phyloP scores from a whole-genome alignment of 92 coral and sea anemone species.

The Hydrozoanthus gracilis region DNA sequence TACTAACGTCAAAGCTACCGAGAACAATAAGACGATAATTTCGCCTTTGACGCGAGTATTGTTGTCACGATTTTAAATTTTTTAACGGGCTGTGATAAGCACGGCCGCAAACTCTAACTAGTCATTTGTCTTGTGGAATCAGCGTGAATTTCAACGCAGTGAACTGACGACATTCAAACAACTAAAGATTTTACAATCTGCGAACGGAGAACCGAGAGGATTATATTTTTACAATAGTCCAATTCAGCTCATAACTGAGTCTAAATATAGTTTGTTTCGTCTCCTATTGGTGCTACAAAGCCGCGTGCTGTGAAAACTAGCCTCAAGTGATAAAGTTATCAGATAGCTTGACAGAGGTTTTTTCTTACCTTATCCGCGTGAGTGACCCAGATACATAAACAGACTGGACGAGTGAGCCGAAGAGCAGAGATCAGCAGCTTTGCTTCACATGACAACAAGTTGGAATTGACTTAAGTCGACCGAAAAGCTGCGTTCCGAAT shows the following conservation, averaged over 20 bases:
- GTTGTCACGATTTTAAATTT: constrained; percentile 10
- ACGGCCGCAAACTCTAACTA: background rate
- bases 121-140: background rate
- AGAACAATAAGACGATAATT: constrained; percentile 22
- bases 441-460: background rate
- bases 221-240: background rate
- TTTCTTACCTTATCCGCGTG: constrained; percentile 40
- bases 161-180: background rate
- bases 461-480: background rate
- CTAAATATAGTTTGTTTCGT: constrained; percentile 26
- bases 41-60: constrained; percentile 14
- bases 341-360: constrained; percentile 14
- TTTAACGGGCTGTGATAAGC: background rate
- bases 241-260: background rate
- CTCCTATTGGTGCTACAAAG: background rate
- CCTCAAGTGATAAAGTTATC: background rate
- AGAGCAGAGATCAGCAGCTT: background rate
- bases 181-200: background rate
- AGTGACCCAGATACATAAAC: background rate
- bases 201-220: background rate
- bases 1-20: constrained; percentile 31
- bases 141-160: background rate
- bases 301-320: constrained; percentile 12
- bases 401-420: background rate
- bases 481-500: background rate